phyloP scores from a whole-genome alignment of 2,797 vertebrate species.

The Gymnoscopelus microlampas region DNA sequence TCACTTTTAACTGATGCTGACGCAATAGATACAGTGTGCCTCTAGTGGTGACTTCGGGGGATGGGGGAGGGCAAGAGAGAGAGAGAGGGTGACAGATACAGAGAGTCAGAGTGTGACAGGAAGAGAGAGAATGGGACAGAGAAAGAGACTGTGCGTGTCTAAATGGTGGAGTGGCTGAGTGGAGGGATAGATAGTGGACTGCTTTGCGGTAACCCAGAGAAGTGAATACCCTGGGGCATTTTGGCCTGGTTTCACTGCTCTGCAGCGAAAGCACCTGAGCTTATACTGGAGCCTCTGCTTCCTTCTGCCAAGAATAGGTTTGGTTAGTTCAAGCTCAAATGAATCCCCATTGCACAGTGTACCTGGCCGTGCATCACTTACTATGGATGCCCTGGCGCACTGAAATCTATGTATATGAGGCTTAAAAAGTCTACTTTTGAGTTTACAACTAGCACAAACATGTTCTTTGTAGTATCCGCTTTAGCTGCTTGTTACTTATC shows the following conservation, averaged over 20 bases:
- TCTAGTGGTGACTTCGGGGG: neutral
- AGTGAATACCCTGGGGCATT: constrained; percentile 42
- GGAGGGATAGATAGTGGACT: neutral
- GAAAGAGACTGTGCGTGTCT: too few relatives aligned
- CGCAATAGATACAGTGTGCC: constrained; percentile 38
- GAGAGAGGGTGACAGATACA: neutral
- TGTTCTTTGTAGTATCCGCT: neutral
- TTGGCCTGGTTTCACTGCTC: constrained; percentile 52
- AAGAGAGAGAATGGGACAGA: too few relatives aligned
- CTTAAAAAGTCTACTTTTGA: neutral
- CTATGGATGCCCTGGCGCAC: neutral
- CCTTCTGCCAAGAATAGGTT: constrained; percentile 14
- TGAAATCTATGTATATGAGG: neutral
- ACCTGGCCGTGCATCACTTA: constrained; percentile 2
- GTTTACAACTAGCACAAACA: neutral
- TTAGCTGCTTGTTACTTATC: too few relatives aligned
- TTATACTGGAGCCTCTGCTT: constrained; percentile 29
- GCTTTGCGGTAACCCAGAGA: constrained; percentile 35
- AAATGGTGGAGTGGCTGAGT: neutral
- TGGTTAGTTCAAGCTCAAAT: constrained; percentile 25
- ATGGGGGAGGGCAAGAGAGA: neutral
- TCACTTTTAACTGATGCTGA: constrained; percentile 52
- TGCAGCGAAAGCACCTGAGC: constrained; percentile 60
- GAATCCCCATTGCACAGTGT: constrained; percentile 2
- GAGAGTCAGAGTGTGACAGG: neutral